Percentiles rank a stretch among this genome's conserved stretches.
Conservation (phyloP, 2,888 invertebrate species). For the Euclidia mi region DNA sequence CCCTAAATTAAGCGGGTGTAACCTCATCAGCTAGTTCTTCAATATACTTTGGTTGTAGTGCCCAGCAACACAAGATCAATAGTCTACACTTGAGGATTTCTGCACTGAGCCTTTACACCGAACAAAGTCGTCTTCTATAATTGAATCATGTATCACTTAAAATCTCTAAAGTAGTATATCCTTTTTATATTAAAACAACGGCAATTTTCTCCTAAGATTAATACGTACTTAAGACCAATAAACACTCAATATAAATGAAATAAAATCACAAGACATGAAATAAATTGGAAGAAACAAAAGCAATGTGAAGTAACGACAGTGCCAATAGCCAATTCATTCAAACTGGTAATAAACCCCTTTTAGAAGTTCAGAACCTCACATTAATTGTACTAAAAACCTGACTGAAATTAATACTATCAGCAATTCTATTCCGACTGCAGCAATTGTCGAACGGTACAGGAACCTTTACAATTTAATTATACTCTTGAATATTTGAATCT, state of each 20-base stretch:
- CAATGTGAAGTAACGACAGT: constrained; percentile 65
- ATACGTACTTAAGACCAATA: constrained; percentile 10
- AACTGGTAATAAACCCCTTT: constrained; percentile 68
- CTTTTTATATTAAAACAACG: no score
- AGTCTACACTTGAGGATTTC: no score
- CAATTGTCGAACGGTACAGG: constrained; percentile 76
- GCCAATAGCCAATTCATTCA: constrained; percentile 69
- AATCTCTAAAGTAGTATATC: no score
- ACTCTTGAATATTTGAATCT: constrained; percentile 67
- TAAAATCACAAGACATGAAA: constrained; percentile 49
- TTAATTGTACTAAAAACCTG: constrained; percentile 73
- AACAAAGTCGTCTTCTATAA: neutral
- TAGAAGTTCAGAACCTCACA: constrained; percentile 61
- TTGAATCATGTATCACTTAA: constrained; percentile 1
- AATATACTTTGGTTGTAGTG: no score
- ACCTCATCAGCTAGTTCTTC: no score
- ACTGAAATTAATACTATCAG: constrained; percentile 75
- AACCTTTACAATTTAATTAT: constrained; percentile 78
- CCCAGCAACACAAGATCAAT: no score
- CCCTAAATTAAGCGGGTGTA: no score
- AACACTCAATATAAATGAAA: constrained; percentile 40
- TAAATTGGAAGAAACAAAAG: constrained; percentile 61
- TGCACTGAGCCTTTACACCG: neutral
- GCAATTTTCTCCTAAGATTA: no score
- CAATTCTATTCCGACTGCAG: constrained; percentile 61